Percentiles rank a stretch among this genome's conserved stretches.
Evolutionary conservation across 2,797 vertebrate genomes (phyloP).

Genomic region (Sebastes dallii): DNA sequence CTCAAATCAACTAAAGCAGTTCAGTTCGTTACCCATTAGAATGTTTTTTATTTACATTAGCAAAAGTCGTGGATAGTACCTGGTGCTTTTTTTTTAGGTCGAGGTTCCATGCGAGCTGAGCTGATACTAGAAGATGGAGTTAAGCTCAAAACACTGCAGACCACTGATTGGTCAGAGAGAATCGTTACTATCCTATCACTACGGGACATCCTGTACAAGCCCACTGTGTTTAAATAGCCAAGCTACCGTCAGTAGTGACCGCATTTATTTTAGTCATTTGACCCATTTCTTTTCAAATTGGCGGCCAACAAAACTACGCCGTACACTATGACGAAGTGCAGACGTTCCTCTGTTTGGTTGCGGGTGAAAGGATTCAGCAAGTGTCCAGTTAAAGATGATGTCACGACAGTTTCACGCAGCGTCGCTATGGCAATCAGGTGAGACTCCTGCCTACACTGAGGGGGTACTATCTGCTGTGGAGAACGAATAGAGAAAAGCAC

Average conservation of each 20-base stretch:
- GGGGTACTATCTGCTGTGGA: background rate
- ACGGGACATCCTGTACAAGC: background rate
- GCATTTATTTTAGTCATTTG: background rate
- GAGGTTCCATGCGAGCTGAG: no score
- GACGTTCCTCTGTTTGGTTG: background rate
- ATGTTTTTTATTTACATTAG: background rate
- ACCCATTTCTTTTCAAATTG: background rate
- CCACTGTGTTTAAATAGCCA: background rate
- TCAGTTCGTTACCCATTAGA: no score
- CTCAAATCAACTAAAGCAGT: background rate
- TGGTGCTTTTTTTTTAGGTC: background rate
- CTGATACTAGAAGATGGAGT: no score
- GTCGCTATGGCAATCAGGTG: background rate
- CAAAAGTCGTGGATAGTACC: background rate
- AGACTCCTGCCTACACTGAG: background rate
- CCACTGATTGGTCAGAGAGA: background rate
- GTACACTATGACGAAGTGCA: background rate
- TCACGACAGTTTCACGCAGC: background rate
- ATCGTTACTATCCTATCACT: background rate
- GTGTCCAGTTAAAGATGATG: background rate
- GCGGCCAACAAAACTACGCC: background rate
- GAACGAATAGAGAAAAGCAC: background rate
- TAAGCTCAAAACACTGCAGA: background rate
- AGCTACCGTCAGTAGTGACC: background rate
- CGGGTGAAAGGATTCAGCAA: background rate